phyloP scores from a whole-genome alignment of 2,797 vertebrate species.

The Crossoptilon crossoptilon region DNA sequence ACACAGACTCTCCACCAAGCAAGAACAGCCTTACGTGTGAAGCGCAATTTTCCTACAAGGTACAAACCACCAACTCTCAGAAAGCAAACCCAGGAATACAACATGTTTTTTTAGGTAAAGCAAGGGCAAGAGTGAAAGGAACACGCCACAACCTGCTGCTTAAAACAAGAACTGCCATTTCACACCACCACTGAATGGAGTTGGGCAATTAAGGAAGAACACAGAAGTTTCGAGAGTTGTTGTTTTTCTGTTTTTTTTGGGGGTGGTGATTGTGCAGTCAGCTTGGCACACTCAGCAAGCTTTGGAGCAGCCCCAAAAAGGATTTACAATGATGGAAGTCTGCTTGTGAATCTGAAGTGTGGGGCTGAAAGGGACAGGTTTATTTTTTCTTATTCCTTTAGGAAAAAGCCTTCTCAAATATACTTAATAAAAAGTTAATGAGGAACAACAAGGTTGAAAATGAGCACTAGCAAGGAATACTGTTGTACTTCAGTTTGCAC shows the following conservation, averaged over 20 bases:
- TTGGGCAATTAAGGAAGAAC: neutral
- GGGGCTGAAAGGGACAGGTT: neutral
- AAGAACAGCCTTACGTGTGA: neutral
- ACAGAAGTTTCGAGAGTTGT: neutral
- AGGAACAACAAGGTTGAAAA: conserved; percentile 53
- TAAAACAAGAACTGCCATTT: neutral
- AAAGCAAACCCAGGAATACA: neutral
- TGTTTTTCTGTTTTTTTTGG: no score
- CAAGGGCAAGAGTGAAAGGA: neutral
- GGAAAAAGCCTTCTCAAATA: conserved; percentile 34
- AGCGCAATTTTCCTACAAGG: neutral
- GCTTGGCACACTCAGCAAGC: neutral
- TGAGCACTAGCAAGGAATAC: conserved; percentile 22
- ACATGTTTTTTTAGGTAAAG: neutral
- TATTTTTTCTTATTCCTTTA: neutral
- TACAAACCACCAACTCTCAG: neutral
- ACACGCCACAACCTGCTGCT: neutral
- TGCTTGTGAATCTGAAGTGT: neutral
- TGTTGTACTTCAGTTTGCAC: neutral
- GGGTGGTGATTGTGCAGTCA: neutral
- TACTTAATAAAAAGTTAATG: conserved; percentile 45
- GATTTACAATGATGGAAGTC: neutral
- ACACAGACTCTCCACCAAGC: neutral
- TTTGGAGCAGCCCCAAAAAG: neutral
- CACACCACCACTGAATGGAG: neutral